Percentiles rank a stretch among this genome's conserved stretches.
phyloP scores from a whole-genome alignment of 2,888 invertebrate species.

The Andrena marginata region DNA sequence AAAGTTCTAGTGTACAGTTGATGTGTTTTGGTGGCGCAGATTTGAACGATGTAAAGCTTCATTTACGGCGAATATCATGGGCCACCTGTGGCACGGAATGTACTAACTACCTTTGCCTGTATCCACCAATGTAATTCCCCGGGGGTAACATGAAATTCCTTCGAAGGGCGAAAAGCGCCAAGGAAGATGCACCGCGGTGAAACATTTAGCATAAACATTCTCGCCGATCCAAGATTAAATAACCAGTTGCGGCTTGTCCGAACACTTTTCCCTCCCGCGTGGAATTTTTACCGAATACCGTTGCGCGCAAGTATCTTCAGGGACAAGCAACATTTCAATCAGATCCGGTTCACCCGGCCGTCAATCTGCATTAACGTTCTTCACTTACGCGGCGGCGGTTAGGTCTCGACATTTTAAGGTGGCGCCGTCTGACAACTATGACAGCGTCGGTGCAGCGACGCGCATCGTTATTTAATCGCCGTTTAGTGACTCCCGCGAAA shows the following conservation, averaged over 20 bases:
- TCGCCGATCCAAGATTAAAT: constrained; percentile 1
- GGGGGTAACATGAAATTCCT: no score
- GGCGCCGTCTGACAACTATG: constrained; percentile 58
- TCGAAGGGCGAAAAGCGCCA: no score
- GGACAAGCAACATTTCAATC: constrained; percentile 75
- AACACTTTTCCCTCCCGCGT: background rate
- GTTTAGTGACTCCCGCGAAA: constrained; percentile 17
- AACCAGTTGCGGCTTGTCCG: background rate
- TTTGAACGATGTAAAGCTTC: no score
- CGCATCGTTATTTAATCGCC: constrained; percentile 38
- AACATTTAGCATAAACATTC: background rate
- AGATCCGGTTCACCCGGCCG: constrained; percentile 62
- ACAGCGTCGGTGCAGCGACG: constrained; percentile 32
- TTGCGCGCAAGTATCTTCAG: constrained; percentile 64
- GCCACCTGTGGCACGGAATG: no score
- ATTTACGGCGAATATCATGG: no score
- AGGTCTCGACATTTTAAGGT: constrained; percentile 53
- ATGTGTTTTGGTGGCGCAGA: no score
- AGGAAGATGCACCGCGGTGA: no score
- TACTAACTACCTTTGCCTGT: no score
- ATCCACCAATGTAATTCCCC: no score
- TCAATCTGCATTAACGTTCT: constrained; percentile 68
- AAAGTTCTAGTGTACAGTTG: no score
- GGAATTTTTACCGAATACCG: constrained; percentile 9
- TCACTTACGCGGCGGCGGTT: constrained; percentile 52